phyloP scores from a whole-genome alignment of 1,140 invertebrate genomes.

The Heliconius eleuchia region DNA sequence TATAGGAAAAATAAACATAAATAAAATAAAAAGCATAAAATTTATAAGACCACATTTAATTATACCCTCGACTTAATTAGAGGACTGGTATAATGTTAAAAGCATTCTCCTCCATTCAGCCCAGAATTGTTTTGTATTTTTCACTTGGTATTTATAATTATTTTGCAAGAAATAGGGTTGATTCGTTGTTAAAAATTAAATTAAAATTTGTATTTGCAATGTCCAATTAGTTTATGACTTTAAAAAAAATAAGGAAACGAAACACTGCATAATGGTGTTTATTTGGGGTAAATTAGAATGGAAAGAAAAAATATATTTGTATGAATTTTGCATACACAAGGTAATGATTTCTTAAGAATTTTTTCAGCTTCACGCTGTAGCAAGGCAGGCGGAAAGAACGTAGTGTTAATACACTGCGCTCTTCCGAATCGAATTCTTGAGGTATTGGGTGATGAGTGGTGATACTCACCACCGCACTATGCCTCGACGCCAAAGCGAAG shows the following conservation, averaged over 20 bases:
- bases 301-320: too few relatives aligned
- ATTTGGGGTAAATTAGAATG: background rate
- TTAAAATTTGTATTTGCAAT: background rate
- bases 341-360: too few relatives aligned
- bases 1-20: constrained; percentile 9
- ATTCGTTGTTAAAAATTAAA: background rate
- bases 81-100: constrained; percentile 8
- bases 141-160: constrained; percentile 1
- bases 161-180: constrained; percentile 3
- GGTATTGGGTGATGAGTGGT: too few relatives aligned
- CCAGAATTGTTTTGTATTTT: constrained; percentile 1
- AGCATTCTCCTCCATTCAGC: constrained; percentile 12
- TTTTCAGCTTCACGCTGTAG: too few relatives aligned
- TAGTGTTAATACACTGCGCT: too few relatives aligned
- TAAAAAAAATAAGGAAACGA: background rate
- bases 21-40: constrained; percentile 3
- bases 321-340: too few relatives aligned
- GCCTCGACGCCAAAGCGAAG: too few relatives aligned
- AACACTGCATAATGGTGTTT: background rate
- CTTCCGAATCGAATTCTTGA: too few relatives aligned
- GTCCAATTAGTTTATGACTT: background rate
- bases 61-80: constrained; percentile 16
- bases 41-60: constrained; percentile 18
- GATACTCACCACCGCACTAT: too few relatives aligned
- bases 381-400: too few relatives aligned